Evolutionary conservation across 2,888 invertebrate genomes (phyloP).

Genomic region (Drosophila fungiperda): DNA sequence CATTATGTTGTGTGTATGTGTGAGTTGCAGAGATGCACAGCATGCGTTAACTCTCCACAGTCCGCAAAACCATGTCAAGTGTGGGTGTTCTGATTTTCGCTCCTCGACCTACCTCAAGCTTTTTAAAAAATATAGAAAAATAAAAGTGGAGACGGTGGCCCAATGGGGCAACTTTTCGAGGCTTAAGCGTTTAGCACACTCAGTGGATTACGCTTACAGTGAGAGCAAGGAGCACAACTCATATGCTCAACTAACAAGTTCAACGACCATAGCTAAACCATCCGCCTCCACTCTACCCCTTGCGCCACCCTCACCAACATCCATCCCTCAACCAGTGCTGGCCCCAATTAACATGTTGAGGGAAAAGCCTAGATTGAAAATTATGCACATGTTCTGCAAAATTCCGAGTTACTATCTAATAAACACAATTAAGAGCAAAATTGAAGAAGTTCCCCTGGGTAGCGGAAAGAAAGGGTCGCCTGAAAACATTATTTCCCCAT

Average conservation of each 20-base stretch:
- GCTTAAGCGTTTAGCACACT: conserved; percentile 60
- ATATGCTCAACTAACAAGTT: background rate
- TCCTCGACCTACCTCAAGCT: conserved; percentile 53
- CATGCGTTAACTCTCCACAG: conserved; percentile 40
- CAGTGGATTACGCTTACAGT: conserved; percentile 34
- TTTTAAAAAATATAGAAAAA: conserved; percentile 47
- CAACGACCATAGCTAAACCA: background rate
- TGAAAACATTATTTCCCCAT: background rate
- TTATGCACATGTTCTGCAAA: background rate
- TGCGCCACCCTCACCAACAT: background rate
- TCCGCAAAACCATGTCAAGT: conserved; percentile 63
- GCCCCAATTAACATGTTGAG: conserved; percentile 12
- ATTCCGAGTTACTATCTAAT: conserved; percentile 6
- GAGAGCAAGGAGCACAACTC: background rate
- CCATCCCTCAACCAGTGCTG: background rate
- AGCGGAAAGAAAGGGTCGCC: no score
- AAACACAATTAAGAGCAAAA: background rate
- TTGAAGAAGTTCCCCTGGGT: background rate
- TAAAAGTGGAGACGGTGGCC: conserved; percentile 2
- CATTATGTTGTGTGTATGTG: conserved; percentile 10
- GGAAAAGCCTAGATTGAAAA: background rate
- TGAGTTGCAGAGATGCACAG: conserved; percentile 28
- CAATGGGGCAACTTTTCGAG: background rate
- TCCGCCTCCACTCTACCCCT: background rate
- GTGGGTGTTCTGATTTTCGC: conserved; percentile 40